Conservation (phyloP, 1,140 invertebrate species). For the Venturia canescens region DNA sequence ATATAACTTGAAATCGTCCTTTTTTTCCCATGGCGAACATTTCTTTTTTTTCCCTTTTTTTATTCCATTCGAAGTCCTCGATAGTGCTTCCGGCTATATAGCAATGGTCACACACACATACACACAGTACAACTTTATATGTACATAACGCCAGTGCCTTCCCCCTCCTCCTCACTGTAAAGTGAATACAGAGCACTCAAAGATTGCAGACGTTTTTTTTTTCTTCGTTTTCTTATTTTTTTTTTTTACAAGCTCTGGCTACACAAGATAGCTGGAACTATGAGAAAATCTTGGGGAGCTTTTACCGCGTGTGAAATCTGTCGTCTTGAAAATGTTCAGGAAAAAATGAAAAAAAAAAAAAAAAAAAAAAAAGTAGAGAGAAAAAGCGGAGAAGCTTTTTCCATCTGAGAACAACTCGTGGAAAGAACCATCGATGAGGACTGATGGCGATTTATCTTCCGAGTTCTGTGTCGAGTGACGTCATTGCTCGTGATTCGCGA, state of each 20-base stretch:
- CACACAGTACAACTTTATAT: too few species aligned
- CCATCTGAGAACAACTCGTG: not conserved
- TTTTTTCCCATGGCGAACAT: too few species aligned
- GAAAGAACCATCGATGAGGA: not conserved
- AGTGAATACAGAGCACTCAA: not conserved
- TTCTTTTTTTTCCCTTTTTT: too few species aligned
- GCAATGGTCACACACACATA: too few species aligned
- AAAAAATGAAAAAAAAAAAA: too few species aligned
- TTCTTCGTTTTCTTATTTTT: not conserved
- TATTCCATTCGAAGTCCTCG: too few species aligned
- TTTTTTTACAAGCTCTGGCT: not conserved
- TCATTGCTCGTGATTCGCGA: not conserved
- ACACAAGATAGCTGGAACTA: not conserved
- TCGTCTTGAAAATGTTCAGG: not conserved
- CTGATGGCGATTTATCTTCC: not conserved
- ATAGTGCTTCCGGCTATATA: too few species aligned
- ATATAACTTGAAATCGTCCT: too few species aligned
- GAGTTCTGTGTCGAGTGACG: not conserved
- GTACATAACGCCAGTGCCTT: too few species aligned
- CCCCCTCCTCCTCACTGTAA: too few species aligned
- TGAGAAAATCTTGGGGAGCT: not conserved
- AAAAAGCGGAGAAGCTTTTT: not conserved
- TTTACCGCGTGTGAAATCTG: conserved; percentile 2
- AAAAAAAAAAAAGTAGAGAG: not conserved
- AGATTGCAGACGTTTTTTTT: not conserved